These are phyloP conservation scores for Philopedon plagiatum DNA, from an alignment of 2,888 invertebrate genomes.

Conservation along the genomic window DNA sequence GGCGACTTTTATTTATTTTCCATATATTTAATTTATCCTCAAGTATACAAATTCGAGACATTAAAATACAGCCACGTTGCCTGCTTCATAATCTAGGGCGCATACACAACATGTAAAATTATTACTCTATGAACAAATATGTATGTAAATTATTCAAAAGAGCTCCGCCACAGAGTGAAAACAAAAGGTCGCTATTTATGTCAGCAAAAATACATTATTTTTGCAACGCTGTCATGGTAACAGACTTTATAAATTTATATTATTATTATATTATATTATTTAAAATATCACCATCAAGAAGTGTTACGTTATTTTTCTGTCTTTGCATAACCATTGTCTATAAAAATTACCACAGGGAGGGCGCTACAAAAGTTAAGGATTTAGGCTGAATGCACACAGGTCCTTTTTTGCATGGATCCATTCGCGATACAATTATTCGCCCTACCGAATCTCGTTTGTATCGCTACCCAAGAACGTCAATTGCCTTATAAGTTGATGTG, in stretches of 20 bases:
- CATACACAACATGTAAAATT: conserved; percentile 37
- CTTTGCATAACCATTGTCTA: no score
- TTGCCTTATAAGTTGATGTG: no score
- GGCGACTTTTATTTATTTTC: not conserved
- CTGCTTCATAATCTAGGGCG: conserved; percentile 23
- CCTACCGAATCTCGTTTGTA: no score
- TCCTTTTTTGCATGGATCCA: no score
- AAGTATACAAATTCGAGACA: conserved; percentile 23
- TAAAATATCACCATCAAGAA: not conserved
- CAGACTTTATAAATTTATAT: conserved; percentile 4
- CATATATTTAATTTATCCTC: conserved; percentile 5
- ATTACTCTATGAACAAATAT: conserved; percentile 40
- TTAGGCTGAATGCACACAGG: no score
- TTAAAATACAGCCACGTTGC: conserved; percentile 1
- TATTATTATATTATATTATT: no score
- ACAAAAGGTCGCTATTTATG: conserved; percentile 34
- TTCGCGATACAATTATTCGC: no score
- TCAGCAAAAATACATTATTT: conserved; percentile 42
- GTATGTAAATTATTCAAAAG: conserved; percentile 49
- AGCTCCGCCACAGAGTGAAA: conserved; percentile 13
- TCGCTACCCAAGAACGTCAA: no score
- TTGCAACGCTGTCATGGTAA: conserved; percentile 17
- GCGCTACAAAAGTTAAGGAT: no score
- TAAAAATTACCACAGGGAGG: no score
- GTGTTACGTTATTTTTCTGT: not conserved